Base-by-base conservation (phyloP, 2,797 vertebrate species). In the Phalloptychus januarius region DNA sequence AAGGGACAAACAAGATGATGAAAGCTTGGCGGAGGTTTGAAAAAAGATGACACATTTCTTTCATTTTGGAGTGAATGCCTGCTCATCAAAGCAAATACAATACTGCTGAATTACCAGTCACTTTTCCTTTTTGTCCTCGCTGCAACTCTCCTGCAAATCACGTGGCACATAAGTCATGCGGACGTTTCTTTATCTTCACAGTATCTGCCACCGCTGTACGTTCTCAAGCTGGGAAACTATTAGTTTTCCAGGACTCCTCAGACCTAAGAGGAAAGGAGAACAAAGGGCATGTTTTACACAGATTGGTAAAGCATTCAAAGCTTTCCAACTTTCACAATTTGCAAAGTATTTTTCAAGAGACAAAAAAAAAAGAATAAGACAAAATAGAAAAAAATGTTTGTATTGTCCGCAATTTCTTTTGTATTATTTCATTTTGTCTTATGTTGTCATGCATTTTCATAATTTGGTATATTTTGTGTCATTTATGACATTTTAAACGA, bases 1-100 rank as follows among this genome's bases (percentile, higher is more conserved):
- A 63, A 83, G 84, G 88, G 86, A 92, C 83, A 89, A 89, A 92
- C 84, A 92, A 86, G 86, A 75, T 82, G 78, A 87, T 86, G 82
- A 92, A 90, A 86, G 91, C 84, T 7, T 2, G 0, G 70, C 83
- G 75, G 87, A 71, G 83, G 78, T 77, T 33, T 7, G 42, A 74
- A 80, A 80, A 85, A 88, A 87, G 84, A 91, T 89, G 90, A 91
- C 89, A 91, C 82, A 85, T 92, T 84, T 90, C 87, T 91, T 93
- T 89, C 82, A 90, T 89, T 79, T 78, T 44, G 5, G 75, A 75
- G 65, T 80, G 81, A 87, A 87, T 42, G 83, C 75, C 84, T 90
- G 86, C 91, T 90, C 84, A 88, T 93, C 86, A 92, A 92, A 91
- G 83, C 81, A 73, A 84, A 73, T 38, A 82, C 87, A 74, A 76